Percentiles rank a stretch among this genome's conserved stretches.
These are phyloP conservation scores for Cremastobaeus sp. DNA, from an alignment of 2,888 invertebrate species.

Conservation along the genomic window DNA sequence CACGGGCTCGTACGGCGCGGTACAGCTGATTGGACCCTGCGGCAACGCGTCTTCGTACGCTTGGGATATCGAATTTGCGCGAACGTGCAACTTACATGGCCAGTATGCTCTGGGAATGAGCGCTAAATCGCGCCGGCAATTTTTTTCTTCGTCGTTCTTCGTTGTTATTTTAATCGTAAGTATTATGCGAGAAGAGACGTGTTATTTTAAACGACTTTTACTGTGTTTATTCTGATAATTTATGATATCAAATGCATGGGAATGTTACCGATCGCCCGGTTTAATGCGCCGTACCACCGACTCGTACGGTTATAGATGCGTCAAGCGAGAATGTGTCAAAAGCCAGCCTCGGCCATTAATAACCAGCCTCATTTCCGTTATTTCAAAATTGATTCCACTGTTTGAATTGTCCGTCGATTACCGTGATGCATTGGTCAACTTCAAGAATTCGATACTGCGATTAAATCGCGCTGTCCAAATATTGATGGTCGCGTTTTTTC, in stretches of 20 bases:
- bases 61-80: slow-evolving; percentile 56
- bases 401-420: neutral
- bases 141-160: slow-evolving; percentile 27
- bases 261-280: slow-evolving; percentile 19
- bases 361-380: no score
- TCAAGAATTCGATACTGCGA: neutral
- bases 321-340: no score
- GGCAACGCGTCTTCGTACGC: slow-evolving; percentile 51
- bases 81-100: slow-evolving; percentile 52
- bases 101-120: slow-evolving; percentile 42
- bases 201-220: slow-evolving; percentile 52
- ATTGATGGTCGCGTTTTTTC: slow-evolving; percentile 9
- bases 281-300: slow-evolving; percentile 8
- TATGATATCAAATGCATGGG: slow-evolving; percentile 48
- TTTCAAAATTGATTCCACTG: neutral
- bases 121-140: slow-evolving; percentile 36
- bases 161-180: slow-evolving; percentile 50
- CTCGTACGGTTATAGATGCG: slow-evolving; percentile 18
- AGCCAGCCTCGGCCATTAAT: no score
- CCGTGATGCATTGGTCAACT: neutral
- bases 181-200: slow-evolving; percentile 30
- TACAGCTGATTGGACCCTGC: slow-evolving; percentile 63
- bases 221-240: slow-evolving; percentile 47
- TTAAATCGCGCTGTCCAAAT: slow-evolving; percentile 20
- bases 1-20: slow-evolving; percentile 68